Base-by-base conservation (phyloP, 2,797 vertebrate genomes). In the Labroides dimidiatus region DNA sequence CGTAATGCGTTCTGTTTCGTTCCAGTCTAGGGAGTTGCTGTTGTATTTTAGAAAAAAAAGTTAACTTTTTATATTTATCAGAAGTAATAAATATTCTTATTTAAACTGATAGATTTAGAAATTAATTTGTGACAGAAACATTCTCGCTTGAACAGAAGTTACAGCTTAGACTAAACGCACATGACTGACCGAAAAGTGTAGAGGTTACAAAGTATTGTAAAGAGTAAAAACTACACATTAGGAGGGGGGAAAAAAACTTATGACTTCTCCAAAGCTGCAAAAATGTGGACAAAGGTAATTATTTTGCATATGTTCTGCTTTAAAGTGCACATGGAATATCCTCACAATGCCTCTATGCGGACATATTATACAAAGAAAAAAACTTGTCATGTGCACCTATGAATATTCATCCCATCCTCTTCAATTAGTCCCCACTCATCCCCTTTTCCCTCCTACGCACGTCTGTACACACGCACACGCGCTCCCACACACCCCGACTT, bases 351-450 rank as follows among this genome's bases (percentile, higher is more conserved):
- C 19, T 47, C 11, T 17, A 17, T 13, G 59, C 57, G 36, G 24
- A 21, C 19, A 50, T 24, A 17, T 54, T 49, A 36, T 27, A 47
- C 50, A 55, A 67, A 33, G 43, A 52, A 4, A 20, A n/a, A 68
- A 72, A n/a, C 23, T 39, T 71, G 64, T 54, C 69, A 20, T 54
- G 52, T 53, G 45, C 17, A 6, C 15, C 57, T 54, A 68, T 81
- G 27, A 79, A 81, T 82, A 75, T 82, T 79, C 69, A 83, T 77
- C 49, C 60, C 42, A 16, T 36, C 61, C 23, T 39, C 42, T 64
- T 58, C 51, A 36, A 13, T 75, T 69, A 50, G 21, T 73, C 72
- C 6, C 37, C 37, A 24, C 55, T 41, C 47, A 53, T 39, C 36
- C 51, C 9, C 20, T 0, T 16, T 9, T 27, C 14, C 33, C 17